phyloP scores from a whole-genome alignment of 2,113 vertebrate species.

The Paedocypris sp. region DNA sequence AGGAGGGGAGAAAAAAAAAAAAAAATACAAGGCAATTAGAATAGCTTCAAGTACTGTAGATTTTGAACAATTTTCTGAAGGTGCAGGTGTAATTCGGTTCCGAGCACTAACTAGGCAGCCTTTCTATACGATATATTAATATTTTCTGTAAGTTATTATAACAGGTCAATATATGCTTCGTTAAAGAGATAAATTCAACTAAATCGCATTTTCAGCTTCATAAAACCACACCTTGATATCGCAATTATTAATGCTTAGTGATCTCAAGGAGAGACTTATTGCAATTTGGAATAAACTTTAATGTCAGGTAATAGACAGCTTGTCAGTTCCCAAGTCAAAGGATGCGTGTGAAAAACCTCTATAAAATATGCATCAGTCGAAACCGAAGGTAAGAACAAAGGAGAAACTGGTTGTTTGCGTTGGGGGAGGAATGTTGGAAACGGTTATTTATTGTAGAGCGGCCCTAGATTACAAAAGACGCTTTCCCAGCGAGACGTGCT shows the following conservation, averaged over 20 bases:
- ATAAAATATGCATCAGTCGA: conserved; percentile 53
- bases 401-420: conserved; percentile 42
- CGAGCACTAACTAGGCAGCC: too few species aligned
- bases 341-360: conserved; percentile 36
- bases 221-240: too few species aligned
- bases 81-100: too few species aligned
- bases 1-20: too few species aligned
- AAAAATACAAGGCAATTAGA: too few species aligned
- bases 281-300: conserved; percentile 32
- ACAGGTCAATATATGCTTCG: too few species aligned
- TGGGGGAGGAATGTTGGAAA: conserved; percentile 24
- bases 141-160: too few species aligned
- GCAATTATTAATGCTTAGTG: not conserved
- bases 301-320: conserved; percentile 42
- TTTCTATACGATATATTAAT: too few species aligned
- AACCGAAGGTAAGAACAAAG: conserved; percentile 46
- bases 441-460: conserved; percentile 37
- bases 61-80: too few species aligned
- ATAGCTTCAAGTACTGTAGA: too few species aligned
- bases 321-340: conserved; percentile 42
- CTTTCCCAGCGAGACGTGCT: too few species aligned
- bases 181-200: too few species aligned
- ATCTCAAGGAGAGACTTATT: not conserved
- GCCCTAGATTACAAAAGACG: conserved; percentile 29
- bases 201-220: conserved; percentile 9